A percentile compares a stretch with the other conserved stretches of the same genome.
phyloP scores from a whole-genome alignment of 2,888 invertebrate genomes.

The Dynastes grantii region DNA sequence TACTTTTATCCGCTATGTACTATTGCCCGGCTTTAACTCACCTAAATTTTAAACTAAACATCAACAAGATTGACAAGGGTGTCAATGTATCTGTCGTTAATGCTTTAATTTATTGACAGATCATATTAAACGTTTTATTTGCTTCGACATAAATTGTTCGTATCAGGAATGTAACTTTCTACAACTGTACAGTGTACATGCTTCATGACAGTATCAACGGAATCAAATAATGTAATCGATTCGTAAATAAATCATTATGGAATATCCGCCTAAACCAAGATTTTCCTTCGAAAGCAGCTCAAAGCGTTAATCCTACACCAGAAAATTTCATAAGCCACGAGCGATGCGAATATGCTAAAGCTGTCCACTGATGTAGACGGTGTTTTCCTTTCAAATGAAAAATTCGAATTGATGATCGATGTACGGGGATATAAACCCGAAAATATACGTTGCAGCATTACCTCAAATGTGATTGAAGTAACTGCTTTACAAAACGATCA shows the following conservation, averaged over 20 bases:
- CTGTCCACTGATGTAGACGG: conserved; percentile 27
- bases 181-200: no score
- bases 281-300: neutral
- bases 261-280: neutral
- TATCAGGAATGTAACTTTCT: neutral
- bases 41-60: no score
- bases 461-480: conserved; percentile 18
- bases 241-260: conserved; percentile 1
- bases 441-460: conserved; percentile 30
- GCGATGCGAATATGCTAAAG: conserved; percentile 8
- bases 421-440: conserved; percentile 30
- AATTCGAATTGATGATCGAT: conserved; percentile 41
- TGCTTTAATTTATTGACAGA: no score
- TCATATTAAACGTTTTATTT: no score
- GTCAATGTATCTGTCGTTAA: no score
- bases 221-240: neutral
- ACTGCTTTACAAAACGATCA: conserved; percentile 11
- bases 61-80: no score
- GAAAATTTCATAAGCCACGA: no score
- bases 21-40: no score
- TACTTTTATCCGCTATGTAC: no score
- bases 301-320: no score
- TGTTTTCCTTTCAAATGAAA: conserved; percentile 35
- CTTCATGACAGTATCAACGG: neutral
- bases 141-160: neutral